Base-by-base conservation (phyloP, 2,113 vertebrate genomes). In the Lepidothrix coronata region DNA sequence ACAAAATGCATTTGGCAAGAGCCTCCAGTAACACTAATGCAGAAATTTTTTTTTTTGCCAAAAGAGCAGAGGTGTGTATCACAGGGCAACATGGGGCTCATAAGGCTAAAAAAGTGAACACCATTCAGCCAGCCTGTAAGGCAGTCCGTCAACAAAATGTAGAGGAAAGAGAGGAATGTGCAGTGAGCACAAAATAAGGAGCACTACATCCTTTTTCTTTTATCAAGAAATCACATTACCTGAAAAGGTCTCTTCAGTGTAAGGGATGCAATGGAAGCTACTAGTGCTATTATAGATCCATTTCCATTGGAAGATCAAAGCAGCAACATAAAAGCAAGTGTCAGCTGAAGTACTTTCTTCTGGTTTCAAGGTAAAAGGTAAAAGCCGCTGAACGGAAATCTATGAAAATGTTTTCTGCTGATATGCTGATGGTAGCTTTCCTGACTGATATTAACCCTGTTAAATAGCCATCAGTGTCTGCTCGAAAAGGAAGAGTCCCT, bases 291-390 rank as follows among this genome's bases (percentile, higher is more conserved):
- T 95, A 88, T 14, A 71, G 57, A 67, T 71, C 67, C 54, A 80
- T 90, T 90, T 95, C 82, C 43, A 37, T 2, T n/a, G 55, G 39
- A 80, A 74, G 79, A 95, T 95, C 82, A 97, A 96, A 93, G 93
- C 31, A 72, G 44, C 22, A 65, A 66, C 77, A 82, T 82, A 44
- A 96, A 89, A 97, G 70, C 52, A 78, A 77, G 51, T 62, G 66
- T 77, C 75, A 85, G 63, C 46, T 71, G 59, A 90, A 90, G 30
- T 5, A 52, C 68, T 93, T 92, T 57, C 49, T 82, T 61, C 66
- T 49, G 6, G 61, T 89, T 87, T 70, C 51, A 91, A 82, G 58
- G 65, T 39, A 77, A 71, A 91, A 62, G 37, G 65, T 84, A 89
- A 94, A 85, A 93, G 43, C 39, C 75, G 13, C 24, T 86, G 57